Conservation (phyloP, 2,797 vertebrate genomes). For the Notoglanidium macrostoma region DNA sequence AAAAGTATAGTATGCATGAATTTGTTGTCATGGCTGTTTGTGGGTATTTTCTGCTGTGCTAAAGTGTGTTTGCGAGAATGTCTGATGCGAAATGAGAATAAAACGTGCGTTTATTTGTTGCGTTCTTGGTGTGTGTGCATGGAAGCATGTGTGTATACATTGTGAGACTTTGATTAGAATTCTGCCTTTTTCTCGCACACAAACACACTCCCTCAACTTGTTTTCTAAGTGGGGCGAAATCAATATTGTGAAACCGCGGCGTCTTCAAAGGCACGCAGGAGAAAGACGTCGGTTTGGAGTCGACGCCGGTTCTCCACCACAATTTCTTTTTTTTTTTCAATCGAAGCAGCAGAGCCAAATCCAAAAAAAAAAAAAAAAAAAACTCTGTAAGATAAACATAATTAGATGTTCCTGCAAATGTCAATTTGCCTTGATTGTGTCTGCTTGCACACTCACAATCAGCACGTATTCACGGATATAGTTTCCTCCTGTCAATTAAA, state of each 20-base stretch:
- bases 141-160: constrained; percentile 1
- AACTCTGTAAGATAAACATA: constrained; percentile 32
- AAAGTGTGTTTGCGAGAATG: not conserved
- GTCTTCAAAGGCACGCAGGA: constrained; percentile 71
- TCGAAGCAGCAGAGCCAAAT: constrained; percentile 45
- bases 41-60: not conserved
- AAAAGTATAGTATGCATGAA: not conserved
- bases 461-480: constrained; percentile 35
- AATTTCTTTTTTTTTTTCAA: not conserved
- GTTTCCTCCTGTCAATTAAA: constrained; percentile 43
- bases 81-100: not conserved
- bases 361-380: constrained; percentile 29
- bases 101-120: not conserved
- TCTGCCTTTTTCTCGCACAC: constrained; percentile 19
- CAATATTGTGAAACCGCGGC: constrained; percentile 71
- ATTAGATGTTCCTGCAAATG: constrained; percentile 43
- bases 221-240: constrained; percentile 72
- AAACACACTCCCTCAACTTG: constrained; percentile 60
- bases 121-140: not conserved
- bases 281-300: constrained; percentile 65
- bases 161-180: constrained; percentile 51
- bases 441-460: constrained; percentile 37
- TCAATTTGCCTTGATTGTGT: constrained; percentile 47
- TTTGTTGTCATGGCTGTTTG: not conserved
- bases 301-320: constrained; percentile 17